Evolutionary conservation across 2,888 invertebrate species (phyloP), one percentile per base, ranked within the genome.

Genomic region (Drosophila kuntzei): DNA sequence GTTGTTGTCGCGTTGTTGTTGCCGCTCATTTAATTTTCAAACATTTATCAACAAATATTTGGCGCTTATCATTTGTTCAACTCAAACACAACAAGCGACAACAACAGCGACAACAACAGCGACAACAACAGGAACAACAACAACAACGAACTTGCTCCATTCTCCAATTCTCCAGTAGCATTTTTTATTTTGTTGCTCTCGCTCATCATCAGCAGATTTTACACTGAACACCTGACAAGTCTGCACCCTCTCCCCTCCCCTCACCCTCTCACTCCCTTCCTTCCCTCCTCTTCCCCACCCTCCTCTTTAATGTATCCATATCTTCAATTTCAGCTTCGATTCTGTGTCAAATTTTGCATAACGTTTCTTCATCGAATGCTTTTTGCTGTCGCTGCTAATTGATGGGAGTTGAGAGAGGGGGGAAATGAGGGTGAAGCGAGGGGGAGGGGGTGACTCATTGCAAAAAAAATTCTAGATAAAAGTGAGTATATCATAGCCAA

Each of bases 21-120:
- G 84, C 73, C 70, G 79, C 78, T 87, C 84, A 84, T 87, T 85
- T 81, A 81, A 89, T 87, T 89, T 81, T 58, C 82, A 89, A 85
- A 85, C 86, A 86, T 89, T 89, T 89, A 87, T 85, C 72, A 75
- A 87, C 85, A 89, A 85, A 85, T 89, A 85, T 85, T 89, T 89
- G 79, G 63, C 64, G 79, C 86, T 89, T 84, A 84, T 89, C 89
- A 84, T 83, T 83, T 82, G 88, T 61, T 79, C 76, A 59, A 71
- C 49, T 34, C 70, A 85, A 87, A 70, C 82, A 84, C 36, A 51
- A 25, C 29, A 4, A 25, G 5, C 43, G 25, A 43, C 49, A 43
- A 29, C 54, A 32, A 22, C 54, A 54, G 37, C 29, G 29, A 18
- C 18, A 54, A 34, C 43, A 49, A 14, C 25, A 47, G 29, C 53